Base-by-base conservation (phyloP, 2,797 vertebrate genomes). In the Simalia tracyae region DNA sequence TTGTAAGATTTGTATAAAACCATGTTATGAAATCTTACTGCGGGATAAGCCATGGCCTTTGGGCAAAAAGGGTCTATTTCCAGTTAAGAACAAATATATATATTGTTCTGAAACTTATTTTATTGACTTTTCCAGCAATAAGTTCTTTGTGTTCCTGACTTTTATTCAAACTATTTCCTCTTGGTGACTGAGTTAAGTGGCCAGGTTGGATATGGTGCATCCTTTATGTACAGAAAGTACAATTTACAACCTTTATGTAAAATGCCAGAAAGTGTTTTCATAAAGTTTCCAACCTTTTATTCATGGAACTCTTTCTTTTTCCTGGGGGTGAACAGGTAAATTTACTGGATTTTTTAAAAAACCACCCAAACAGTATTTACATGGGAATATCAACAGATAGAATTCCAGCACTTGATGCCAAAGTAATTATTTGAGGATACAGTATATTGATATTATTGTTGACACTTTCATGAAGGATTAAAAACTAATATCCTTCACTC, bases 41-140 rank as follows among this genome's bases (percentile, higher is more conserved):
- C n/a, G 7, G 3, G 24, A 89, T 28, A 89, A 88, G 42, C 56
- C 28, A 76, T 68, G 50, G 57, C 22, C 92, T 10, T 59, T 91
- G 17, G 90, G 59, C 84, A 87, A 59, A 15, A 56, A 64, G 60
- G 89, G 8, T 63, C 17, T 50, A 91, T 91, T 94, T 93, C 88
- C 84, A 91, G 89, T 26, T 93, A 60, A 81, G 31, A 46, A 68
- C 60, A 90, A 14, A 46, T 89, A 85, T 68, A 91, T 94, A 17
- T 22, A 42, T 36, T 50, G 89, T 22, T 90, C 81, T 4, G 4
- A 90, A 89, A 91, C 90, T 72, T 81, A 89, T 87, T 93, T 72
- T 66, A 54, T 19, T 64, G 4, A 56, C 86, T 91, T 89, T 68
- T 81, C 84, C 57, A 87, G 64, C 5, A 4, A 84, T 89, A 50